Base-by-base conservation (phyloP, 2,797 vertebrate genomes). In the Sebastes cheni region DNA sequence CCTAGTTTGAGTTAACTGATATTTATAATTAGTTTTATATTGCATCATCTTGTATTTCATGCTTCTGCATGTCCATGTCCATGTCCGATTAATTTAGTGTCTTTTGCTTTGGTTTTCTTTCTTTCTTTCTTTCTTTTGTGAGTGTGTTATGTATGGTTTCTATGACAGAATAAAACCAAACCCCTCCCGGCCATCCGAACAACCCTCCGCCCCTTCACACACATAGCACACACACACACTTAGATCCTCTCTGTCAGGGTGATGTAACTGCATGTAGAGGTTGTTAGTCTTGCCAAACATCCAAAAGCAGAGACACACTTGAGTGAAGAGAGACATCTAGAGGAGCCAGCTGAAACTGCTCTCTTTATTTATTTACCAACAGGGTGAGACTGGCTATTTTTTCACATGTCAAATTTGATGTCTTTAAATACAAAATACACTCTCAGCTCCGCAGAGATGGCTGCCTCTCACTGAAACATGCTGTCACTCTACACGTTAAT, bases 271-370 rank as follows among this genome's bases (percentile, higher is more conserved):
- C 61, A 54, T 64, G 30, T 52, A 58, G 29, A 72, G 29, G 65
- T 58, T 80, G 71, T 67, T 71, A 11, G 52, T 78, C 20, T 66
- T 42, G 8, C 25, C 56, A 50, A 61, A 61, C 5, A 54, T 16
- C 60, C 52, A 67, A 68, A 81, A 25, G 66, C 20, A 56, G 54
- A 74, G 61, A 65, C 27, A 81, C 65, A 61, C 34, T 66, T 23
- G 14, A 77, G 84, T 73, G 52, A 86, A 88, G 88, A 82, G 90
- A 77, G 93, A 89, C 92, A 90, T 83, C 93, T 93, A 90, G 85
- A 78, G 93, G 93, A 83, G n/a, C 2, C 7, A 59, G 1, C 2
- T 23, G 27, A 83, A 87, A 90, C 42, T 70, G 42, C 46, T 30
- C 39, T 60, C 20, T 55, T 46, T 0, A 55, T 52, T 67, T 55